Conservation (phyloP, 1,140 invertebrate genomes). For the Drosophila funebris region DNA sequence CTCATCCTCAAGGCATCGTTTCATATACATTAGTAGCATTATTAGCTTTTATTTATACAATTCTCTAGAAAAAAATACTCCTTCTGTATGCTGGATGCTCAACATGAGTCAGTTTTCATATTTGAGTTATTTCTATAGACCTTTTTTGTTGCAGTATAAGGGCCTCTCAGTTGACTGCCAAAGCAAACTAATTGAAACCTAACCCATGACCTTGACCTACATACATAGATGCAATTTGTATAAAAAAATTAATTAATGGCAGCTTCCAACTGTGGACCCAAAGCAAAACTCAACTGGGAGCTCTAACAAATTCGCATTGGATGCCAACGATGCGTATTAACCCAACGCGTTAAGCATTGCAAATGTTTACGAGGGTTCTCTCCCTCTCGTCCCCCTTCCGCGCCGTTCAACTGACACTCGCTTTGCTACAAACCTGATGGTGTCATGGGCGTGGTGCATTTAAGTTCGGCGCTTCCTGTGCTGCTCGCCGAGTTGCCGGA, state of each 20-base stretch:
- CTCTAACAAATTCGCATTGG: conserved; percentile 70
- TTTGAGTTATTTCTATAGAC: not conserved
- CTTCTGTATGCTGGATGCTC: not conserved
- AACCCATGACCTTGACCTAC: conserved; percentile 62
- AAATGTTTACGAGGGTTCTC: conserved; percentile 22
- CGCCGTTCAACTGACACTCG: not conserved
- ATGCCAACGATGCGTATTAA: conserved; percentile 55
- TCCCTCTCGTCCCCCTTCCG: not conserved
- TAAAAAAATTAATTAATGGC: conserved; percentile 73
- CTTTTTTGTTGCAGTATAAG: conserved; percentile 2
- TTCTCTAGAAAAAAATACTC: no score
- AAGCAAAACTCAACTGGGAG: conserved; percentile 37
- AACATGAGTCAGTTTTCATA: not conserved
- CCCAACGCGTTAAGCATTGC: conserved; percentile 43
- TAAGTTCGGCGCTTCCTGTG: conserved; percentile 70
- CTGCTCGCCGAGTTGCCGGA: conserved; percentile 75
- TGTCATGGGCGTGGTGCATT: conserved; percentile 82
- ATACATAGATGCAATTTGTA: conserved; percentile 49
- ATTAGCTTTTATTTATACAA: no score
- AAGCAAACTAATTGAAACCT: conserved; percentile 53
- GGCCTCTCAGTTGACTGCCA: not conserved
- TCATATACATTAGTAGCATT: no score
- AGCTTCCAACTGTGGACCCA: conserved; percentile 19
- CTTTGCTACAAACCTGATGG: conserved; percentile 66
- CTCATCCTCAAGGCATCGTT: no score